Base-by-base conservation (phyloP, 2,797 vertebrate species). In the Cossypha heuglini region DNA sequence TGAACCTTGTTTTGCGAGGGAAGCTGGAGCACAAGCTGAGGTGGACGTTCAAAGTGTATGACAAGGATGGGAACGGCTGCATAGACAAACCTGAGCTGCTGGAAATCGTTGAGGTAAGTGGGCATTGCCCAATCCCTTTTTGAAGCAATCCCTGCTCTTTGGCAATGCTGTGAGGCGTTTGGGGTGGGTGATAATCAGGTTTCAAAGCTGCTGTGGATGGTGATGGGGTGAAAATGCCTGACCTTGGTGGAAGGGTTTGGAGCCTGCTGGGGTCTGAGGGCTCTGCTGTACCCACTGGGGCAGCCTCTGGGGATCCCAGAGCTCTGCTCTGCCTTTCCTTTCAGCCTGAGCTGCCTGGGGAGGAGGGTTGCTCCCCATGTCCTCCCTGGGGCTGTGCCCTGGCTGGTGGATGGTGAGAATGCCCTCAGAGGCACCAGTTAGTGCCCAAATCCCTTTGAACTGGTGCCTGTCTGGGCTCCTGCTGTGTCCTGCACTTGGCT, bases 11-110 rank as follows among this genome's bases (percentile, higher is more conserved):
- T 86, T 97, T 99, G 72, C 97, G 99, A 90, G 99, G 99, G 14
- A 99, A 99, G 89, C 96, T 99, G 97, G 99, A 99, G 61, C 99
- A 99, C 96, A 99, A 99, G 95, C 98, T 99, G 48, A 99, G 98
- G 97, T 99, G 99, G 99, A 99, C 99, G 2, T 99, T 99, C 97
- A 99, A 99, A 97, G 98, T 99, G 94, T 99, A 99, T 9, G 99
- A 99, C 96, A 99, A 99, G 96, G 99, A 99, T 66, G 98, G 98
- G n/a, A 99, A 99, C 6, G 99, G 99, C 83, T 99, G 98, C 97
- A 99, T 99, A 38, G 99, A 99, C 93, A 99, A 98, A 96, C 97
- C 97, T 18, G 99, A 99, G 97, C 99, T 99, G 33, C 97, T 98
- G 66, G 98, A 98, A 95, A 98, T 98, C 4, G 97, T 98, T 59